Percentiles rank a stretch among this genome's conserved stretches.
Evolutionary conservation across 2,113 vertebrate species (phyloP).

Genomic region (Antigone vipio): DNA sequence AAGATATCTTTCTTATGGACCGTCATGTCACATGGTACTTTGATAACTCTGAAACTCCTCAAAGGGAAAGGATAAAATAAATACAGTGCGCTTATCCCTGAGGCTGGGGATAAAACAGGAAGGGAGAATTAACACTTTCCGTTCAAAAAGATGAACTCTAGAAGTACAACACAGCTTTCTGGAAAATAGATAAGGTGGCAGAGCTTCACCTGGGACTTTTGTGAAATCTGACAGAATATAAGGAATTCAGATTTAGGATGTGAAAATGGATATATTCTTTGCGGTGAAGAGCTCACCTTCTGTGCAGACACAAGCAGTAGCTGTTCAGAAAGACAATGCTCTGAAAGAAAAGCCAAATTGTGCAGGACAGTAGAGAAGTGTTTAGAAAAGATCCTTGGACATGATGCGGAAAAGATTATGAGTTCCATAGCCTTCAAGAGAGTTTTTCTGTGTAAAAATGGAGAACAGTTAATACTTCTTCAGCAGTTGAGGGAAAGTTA

Average conservation of each 20-base stretch:
- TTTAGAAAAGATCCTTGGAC: not conserved
- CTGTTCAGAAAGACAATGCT: not conserved
- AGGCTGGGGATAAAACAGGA: not conserved
- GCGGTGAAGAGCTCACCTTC: not conserved
- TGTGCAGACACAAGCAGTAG: not conserved
- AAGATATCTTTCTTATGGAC: not conserved
- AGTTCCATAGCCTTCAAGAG: not conserved
- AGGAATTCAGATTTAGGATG: not conserved
- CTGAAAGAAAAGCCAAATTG: not conserved
- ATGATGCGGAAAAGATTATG: not conserved
- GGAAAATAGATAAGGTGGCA: not conserved
- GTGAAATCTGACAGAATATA: not conserved
- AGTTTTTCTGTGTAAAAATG: not conserved
- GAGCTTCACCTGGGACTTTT: not conserved
- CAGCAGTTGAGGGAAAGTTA: not conserved
- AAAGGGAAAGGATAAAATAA: not conserved
- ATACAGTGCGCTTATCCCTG: not conserved
- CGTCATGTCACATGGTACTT: rapidly evolving
- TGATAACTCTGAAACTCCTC: not conserved
- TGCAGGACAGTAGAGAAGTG: not conserved
- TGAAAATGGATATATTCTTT: not conserved
- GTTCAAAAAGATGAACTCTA: not conserved
- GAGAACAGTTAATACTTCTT: not conserved
- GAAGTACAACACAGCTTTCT: not conserved
- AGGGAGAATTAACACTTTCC: not conserved